Conservation (phyloP, 37 sponge, comb jelly and placozoan genomes). For the Diacarnus erythraeanus region DNA sequence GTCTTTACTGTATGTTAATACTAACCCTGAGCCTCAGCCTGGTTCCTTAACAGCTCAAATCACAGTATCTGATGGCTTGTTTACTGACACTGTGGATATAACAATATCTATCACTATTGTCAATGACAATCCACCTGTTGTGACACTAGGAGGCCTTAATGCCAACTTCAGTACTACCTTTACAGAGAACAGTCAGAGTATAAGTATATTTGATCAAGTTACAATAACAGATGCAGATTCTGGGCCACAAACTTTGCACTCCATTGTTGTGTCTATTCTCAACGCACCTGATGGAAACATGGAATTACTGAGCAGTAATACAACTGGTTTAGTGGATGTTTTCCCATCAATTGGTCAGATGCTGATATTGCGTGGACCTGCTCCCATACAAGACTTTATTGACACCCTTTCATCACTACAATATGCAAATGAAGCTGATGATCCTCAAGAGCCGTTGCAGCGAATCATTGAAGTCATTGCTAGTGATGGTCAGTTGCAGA, state of each 20-base stretch:
- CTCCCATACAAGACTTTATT: constrained; percentile 26
- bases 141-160: not conserved
- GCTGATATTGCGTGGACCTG: constrained; percentile 37
- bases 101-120: constrained; percentile 2
- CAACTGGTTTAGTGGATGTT: constrained; percentile 14
- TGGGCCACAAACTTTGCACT: constrained; percentile 16
- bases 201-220: constrained; percentile 5
- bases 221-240: constrained; percentile 38
- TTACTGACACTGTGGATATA: not conserved
- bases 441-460: constrained; percentile 22
- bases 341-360: constrained; percentile 32
- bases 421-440: constrained; percentile 49
- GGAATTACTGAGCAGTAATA: constrained; percentile 32
- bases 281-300: constrained; percentile 29
- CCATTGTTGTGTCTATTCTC: constrained; percentile 28
- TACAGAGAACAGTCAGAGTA: constrained; percentile 24
- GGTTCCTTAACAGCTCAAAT: not conserved
- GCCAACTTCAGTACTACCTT: constrained; percentile 1
- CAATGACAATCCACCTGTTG: constrained; percentile 35
- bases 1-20: constrained; percentile 42
- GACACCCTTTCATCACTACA: constrained; percentile 13
- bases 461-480: constrained; percentile 53
- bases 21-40: constrained; percentile 18
- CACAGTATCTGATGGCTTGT: constrained; percentile 46
- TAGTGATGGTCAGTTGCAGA: constrained; percentile 48